Conservation (phyloP, 2,888 invertebrate genomes). For the Heliconius ethilla region DNA sequence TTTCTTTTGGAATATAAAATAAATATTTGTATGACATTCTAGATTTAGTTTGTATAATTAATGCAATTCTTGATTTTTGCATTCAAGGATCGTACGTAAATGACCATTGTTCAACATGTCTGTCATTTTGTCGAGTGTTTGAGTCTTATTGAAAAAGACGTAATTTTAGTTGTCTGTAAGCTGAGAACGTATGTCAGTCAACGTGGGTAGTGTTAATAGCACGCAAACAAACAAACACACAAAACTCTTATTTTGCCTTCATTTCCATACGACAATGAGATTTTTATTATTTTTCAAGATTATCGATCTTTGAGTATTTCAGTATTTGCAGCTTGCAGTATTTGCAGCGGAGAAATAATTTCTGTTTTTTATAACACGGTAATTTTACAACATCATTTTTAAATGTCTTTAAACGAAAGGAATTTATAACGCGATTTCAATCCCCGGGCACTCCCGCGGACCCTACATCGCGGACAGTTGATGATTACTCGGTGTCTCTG, state of each 20-base stretch:
- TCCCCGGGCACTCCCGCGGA: too few species aligned
- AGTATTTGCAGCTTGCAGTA: neutral
- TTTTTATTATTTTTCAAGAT: too few species aligned
- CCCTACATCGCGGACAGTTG: too few species aligned
- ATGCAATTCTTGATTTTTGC: constrained; percentile 6
- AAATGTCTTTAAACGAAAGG: constrained; percentile 3
- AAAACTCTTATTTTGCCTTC: too few species aligned
- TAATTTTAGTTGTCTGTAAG: neutral
- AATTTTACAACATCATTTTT: neutral
- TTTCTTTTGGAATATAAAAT: neutral
- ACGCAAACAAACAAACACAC: too few species aligned
- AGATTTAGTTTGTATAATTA: neutral
- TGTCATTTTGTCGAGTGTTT: neutral
- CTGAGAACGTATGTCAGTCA: too few species aligned
- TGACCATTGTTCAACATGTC: neutral
- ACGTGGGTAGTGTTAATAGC: too few species aligned
- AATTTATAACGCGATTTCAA: too few species aligned
- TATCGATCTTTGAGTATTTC: neutral
- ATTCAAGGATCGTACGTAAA: constrained; percentile 20
- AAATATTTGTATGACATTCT: neutral
- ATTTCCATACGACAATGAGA: too few species aligned
- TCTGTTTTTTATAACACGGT: neutral
- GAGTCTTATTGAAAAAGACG: neutral
- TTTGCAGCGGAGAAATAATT: neutral
- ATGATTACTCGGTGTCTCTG: too few species aligned